Conservation (phyloP, 2,113 vertebrate species). For the Platycercus adscitus region DNA sequence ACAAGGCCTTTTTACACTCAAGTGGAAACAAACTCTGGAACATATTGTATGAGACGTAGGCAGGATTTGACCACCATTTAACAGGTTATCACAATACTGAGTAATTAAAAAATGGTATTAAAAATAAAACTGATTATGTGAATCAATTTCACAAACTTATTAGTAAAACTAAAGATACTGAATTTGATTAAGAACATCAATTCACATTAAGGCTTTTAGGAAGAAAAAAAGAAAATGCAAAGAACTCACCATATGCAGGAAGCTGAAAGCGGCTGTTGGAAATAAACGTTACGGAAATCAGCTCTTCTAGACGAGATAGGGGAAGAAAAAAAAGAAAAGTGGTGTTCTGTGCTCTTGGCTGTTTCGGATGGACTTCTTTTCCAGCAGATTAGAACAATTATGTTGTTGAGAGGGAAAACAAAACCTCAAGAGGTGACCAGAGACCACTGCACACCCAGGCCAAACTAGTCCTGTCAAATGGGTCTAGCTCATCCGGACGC, state of each 20-base stretch:
- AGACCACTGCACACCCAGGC: neutral
- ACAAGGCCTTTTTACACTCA: neutral
- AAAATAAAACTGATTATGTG: neutral
- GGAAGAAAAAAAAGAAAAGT: neutral
- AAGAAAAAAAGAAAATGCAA: neutral
- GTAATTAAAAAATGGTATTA: neutral
- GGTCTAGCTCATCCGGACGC: neutral
- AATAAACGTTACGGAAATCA: conserved; percentile 33
- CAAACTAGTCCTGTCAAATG: neutral
- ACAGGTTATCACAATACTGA: neutral
- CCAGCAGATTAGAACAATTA: neutral
- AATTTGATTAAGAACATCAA: conserved; percentile 4
- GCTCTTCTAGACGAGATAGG: neutral
- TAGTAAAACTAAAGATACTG: neutral
- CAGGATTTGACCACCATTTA: neutral
- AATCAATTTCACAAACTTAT: neutral
- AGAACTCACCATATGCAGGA: conserved; percentile 60
- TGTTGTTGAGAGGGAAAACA: neutral
- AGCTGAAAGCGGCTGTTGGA: conserved; percentile 23
- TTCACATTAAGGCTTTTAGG: neutral
- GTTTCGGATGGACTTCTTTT: neutral
- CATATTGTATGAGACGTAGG: neutral
- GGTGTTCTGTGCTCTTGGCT: neutral
- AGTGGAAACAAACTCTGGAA: neutral
- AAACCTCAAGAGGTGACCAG: neutral